phyloP scores from a whole-genome alignment of 2,888 invertebrate genomes.

The Neoitamus cyanurus region DNA sequence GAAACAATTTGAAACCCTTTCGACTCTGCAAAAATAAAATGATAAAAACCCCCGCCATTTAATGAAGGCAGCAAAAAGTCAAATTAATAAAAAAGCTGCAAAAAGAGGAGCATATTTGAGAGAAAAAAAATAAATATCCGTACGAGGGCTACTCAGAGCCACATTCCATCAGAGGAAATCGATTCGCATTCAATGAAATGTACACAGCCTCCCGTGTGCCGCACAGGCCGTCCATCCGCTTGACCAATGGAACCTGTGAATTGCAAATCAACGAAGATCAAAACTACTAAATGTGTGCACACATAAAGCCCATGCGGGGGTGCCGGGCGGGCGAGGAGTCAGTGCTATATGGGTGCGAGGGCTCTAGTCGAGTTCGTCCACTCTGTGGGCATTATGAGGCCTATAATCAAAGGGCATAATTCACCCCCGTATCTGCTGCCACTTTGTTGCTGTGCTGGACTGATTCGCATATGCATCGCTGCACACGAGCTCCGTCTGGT shows the following conservation, averaged over 20 bases:
- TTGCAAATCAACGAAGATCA: slow-evolving; percentile 1
- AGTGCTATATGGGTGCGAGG: not conserved
- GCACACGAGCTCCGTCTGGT: not conserved
- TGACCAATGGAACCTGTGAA: not conserved
- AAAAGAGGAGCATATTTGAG: not conserved
- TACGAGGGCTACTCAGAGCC: not conserved
- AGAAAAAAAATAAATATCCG: not conserved
- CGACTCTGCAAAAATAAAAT: not conserved
- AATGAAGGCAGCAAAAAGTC: not conserved
- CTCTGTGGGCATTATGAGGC: not conserved
- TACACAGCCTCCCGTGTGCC: not conserved
- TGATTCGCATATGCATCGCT: not conserved
- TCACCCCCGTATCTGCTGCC: not conserved
- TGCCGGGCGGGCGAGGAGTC: not conserved
- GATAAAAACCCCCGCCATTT: not conserved
- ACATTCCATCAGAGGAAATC: slow-evolving; percentile 26
- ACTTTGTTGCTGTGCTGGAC: not conserved
- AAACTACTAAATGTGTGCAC: not conserved
- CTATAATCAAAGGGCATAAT: not conserved
- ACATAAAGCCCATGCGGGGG: not conserved
- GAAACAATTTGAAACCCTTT: not conserved
- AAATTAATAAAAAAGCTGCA: not conserved
- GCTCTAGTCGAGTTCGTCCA: not conserved
- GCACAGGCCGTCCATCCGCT: not conserved
- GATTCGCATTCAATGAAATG: slow-evolving; percentile 21